Evolutionary conservation across 2,797 vertebrate species (phyloP).

Genomic region (Aselliscus stoliczkanus): DNA sequence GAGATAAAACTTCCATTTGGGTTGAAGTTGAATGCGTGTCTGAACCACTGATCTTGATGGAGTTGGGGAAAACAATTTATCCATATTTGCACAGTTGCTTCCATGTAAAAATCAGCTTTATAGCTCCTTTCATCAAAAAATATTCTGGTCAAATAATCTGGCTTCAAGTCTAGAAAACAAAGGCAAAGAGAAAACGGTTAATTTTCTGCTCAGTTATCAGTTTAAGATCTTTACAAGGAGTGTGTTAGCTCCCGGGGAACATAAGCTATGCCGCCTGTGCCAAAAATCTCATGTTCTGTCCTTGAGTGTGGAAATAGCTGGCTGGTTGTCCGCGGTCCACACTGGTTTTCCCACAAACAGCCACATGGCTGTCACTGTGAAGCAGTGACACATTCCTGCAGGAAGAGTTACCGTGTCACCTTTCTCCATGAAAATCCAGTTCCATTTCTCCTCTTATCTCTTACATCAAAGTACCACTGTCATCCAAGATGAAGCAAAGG

Average conservation of each 20-base stretch:
- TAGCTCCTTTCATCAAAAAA: background rate
- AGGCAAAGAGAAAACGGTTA: background rate
- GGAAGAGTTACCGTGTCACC: background rate
- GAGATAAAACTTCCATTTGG: background rate
- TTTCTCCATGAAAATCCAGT: background rate
- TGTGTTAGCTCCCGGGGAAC: background rate
- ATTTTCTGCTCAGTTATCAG: background rate
- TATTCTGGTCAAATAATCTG: background rate
- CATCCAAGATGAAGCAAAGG: background rate
- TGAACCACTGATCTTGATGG: background rate
- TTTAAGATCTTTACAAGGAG: background rate
- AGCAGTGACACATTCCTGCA: background rate
- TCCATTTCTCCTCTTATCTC: background rate
- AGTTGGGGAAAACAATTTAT: background rate
- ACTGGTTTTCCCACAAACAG: slow-evolving; percentile 90
- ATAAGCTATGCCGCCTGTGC: slow-evolving; percentile 58
- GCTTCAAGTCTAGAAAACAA: background rate
- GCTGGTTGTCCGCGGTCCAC: slow-evolving; percentile 89
- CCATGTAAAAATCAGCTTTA: background rate
- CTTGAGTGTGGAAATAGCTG: slow-evolving; percentile 84
- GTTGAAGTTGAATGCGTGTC: background rate
- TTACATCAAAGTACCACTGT: too few species aligned
- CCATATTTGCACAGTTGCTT: background rate
- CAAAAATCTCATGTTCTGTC: slow-evolving; percentile 81
- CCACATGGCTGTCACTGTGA: slow-evolving; percentile 86